Base-by-base conservation (phyloP, 2,797 vertebrate genomes). In the Botia kubotai region DNA sequence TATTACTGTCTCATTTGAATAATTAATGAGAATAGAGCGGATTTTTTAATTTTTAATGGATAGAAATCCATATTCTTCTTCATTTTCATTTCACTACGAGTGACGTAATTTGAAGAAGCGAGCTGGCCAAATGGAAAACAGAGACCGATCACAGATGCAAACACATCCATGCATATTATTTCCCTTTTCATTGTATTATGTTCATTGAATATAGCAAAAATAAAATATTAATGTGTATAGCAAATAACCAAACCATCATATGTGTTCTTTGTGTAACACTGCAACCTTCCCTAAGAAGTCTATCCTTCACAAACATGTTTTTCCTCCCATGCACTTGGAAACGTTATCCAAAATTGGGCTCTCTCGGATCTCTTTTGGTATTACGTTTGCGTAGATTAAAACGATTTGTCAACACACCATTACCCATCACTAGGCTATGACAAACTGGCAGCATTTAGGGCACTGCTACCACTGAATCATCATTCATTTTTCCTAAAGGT, bases 21-120 rank as follows among this genome's bases (percentile, higher is more conserved):
- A 92, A 94, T 95, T 93, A 84, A 94, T 93, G 88, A 82, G 36
- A 83, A 91, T 91, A 86, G 86, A 86, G 89, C 85, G 83, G 89
- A 89, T 88, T 80, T 55, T 88, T 94, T 91, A 94, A 95, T 94
- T 93, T 94, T 94, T 94, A 90, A 94, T 94, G 91, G 72, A 80
- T 39, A 88, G 77, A 81, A 84, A 85, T 81, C 87, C 76, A 89
- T 89, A 86, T 83, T 85, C 87, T n/a, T n/a, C n/a, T n/a, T n/a
- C 83, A 86, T 92, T 90, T 91, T 91, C 88, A 87, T 89, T 83
- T 89, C 88, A 85, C 90, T 88, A 83, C 89, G 72, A 82, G 84
- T 91, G 91, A 92, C 87, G 89, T 93, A 90, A 93, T 86, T 83
- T 80, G 73, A 84, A 72, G 65, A 60, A 43, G 23, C 29, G 69